Conservation (phyloP, 2,113 vertebrate species). For the Crotalus viridis region DNA sequence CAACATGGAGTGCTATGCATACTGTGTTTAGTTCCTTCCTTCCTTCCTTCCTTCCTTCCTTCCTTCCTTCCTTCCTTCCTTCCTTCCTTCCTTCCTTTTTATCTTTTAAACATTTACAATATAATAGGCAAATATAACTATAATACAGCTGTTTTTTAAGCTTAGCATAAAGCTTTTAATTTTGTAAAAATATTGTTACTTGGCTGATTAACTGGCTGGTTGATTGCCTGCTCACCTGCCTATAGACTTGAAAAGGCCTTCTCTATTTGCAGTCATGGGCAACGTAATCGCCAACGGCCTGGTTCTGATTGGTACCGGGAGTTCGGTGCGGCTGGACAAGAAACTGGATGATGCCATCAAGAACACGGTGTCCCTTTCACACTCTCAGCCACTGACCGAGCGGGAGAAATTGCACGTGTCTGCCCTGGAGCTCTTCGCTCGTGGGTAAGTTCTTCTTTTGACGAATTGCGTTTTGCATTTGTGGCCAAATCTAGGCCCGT, state of each 20-base stretch:
- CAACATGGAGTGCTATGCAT: no score
- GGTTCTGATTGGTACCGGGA: constrained; percentile 77
- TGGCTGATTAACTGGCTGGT: neutral
- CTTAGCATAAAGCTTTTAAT: neutral
- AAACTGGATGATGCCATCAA: constrained; percentile 75
- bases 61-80: neutral
- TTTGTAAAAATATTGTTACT: neutral
- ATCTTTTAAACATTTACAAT: neutral
- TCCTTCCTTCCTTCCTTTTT: neutral
- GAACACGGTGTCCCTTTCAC: constrained; percentile 73
- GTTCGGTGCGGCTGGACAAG: constrained; percentile 71
- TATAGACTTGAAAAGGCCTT: neutral
- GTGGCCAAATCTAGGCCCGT: neutral
- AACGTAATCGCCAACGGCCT: constrained; percentile 84
- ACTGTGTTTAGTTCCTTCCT: no score
- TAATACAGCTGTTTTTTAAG: neutral
- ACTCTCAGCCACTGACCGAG: constrained; percentile 73
- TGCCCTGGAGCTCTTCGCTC: constrained; percentile 82
- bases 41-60: no score
- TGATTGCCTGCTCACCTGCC: neutral
- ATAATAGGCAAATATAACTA: neutral
- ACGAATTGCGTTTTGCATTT: neutral
- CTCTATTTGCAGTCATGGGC: constrained; percentile 81
- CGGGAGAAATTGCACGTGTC: constrained; percentile 84
- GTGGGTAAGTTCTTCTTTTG: constrained; percentile 74